phyloP scores from a whole-genome alignment of 2,888 invertebrate species.

The Trichacis sp. region DNA sequence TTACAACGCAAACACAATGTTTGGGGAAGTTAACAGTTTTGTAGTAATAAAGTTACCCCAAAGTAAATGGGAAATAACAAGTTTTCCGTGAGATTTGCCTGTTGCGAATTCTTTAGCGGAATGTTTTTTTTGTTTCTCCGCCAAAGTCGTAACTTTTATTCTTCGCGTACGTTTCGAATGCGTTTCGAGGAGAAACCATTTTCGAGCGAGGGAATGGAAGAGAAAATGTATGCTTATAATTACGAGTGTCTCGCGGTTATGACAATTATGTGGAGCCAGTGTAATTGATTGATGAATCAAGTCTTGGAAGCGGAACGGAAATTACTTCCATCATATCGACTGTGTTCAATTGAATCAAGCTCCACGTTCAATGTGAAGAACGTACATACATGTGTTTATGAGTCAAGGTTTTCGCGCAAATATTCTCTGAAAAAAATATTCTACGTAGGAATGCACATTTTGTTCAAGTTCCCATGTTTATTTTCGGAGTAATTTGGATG shows the following conservation, averaged over 20 bases:
- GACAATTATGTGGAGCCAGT: conserved; percentile 30
- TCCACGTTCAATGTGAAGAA: conserved; percentile 8
- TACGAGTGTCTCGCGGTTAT: conserved; percentile 34
- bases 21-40: background rate
- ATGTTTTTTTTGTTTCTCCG: background rate
- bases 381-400: too few species aligned
- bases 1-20: background rate
- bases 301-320: conserved; percentile 30
- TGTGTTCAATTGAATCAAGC: conserved; percentile 14
- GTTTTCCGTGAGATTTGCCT: conserved; percentile 15
- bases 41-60: conserved; percentile 14
- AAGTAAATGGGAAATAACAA: conserved; percentile 32
- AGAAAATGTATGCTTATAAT: conserved; percentile 4
- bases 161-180: background rate
- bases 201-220: background rate
- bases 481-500: too few species aligned
- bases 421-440: too few species aligned
- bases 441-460: too few species aligned
- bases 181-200: background rate
- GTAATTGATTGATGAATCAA: conserved; percentile 34
- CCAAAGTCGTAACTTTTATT: background rate
- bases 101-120: background rate
- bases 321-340: conserved; percentile 27
- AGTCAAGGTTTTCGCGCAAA: too few species aligned
- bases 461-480: too few species aligned